Conservation (phyloP, 64 coral and sea anemone species). For the Montipora cactus region DNA sequence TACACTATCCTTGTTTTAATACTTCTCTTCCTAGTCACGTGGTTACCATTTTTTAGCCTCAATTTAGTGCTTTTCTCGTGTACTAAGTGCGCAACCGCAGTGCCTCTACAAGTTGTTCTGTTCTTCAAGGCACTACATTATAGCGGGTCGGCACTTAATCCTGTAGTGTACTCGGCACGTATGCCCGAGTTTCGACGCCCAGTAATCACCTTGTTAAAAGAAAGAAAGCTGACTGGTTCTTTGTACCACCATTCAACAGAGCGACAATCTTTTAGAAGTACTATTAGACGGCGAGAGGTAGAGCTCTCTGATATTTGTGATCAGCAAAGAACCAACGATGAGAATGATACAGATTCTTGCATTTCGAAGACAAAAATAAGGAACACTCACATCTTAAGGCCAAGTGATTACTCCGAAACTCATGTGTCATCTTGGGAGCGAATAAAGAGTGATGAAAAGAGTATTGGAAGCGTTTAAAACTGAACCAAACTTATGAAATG, state of each 20-base stretch:
- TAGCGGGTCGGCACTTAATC: slow-evolving; percentile 83
- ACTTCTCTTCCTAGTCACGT: slow-evolving; percentile 84
- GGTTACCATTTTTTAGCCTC: slow-evolving; percentile 94
- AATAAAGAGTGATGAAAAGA: too few relatives aligned
- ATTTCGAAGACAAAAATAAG: not conserved
- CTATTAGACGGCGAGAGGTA: not conserved
- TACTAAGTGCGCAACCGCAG: slow-evolving; percentile 23
- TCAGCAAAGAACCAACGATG: not conserved
- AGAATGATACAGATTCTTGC: not conserved
- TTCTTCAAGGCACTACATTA: slow-evolving; percentile 88
- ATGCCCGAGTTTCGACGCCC: slow-evolving; percentile 90
- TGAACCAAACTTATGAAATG: too few relatives aligned
- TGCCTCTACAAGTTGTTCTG: slow-evolving; percentile 70
- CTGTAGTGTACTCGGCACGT: slow-evolving; percentile 81
- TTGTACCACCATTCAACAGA: slow-evolving; percentile 21
- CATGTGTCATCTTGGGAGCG: too few relatives aligned
- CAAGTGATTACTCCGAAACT: not conserved
- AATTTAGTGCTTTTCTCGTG: slow-evolving; percentile 84
- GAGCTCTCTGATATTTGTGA: not conserved
- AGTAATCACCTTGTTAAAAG: slow-evolving; percentile 51
- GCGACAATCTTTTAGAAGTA: slow-evolving; percentile 1
- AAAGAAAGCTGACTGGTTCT: slow-evolving; percentile 65
- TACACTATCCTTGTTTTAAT: slow-evolving; percentile 76
- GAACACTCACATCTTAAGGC: not conserved
- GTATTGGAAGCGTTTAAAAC: too few relatives aligned